Conservation (phyloP, 2,797 vertebrate species). For the Yasuhikotakia modesta region DNA sequence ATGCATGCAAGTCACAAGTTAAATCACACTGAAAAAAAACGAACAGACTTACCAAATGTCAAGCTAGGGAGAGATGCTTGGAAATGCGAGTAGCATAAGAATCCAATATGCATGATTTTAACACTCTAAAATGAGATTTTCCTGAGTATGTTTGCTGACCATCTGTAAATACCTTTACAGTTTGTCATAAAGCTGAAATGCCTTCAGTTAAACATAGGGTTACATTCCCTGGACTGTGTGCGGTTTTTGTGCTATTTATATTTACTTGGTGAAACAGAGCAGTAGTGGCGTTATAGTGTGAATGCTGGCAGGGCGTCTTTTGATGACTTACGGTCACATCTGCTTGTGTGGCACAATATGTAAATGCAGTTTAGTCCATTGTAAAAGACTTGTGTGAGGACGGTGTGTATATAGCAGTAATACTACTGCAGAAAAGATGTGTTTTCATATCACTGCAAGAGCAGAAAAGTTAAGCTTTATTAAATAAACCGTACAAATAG, state of each 20-base stretch:
- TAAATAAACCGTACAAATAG: neutral
- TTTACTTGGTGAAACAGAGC: slow-evolving; percentile 45
- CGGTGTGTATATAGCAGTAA: slow-evolving; percentile 11
- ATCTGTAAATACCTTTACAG: slow-evolving; percentile 38
- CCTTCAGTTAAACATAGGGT: slow-evolving; percentile 32
- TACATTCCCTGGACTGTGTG: slow-evolving; percentile 28
- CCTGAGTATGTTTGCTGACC: slow-evolving; percentile 22
- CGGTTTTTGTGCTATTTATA: slow-evolving; percentile 46
- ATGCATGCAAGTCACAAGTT: neutral
- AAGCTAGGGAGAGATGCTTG: neutral
- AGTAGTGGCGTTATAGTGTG: slow-evolving; percentile 48
- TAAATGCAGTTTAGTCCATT: slow-evolving; percentile 16
- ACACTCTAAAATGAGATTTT: slow-evolving; percentile 8
- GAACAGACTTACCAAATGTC: neutral
- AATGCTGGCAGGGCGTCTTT: slow-evolving; percentile 36
- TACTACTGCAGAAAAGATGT: neutral
- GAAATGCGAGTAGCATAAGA: neutral
- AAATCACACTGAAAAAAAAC: neutral
- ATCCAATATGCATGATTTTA: neutral
- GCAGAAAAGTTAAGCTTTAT: neutral
- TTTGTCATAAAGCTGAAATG: slow-evolving; percentile 33
- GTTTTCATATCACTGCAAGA: slow-evolving; percentile 5
- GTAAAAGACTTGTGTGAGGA: slow-evolving; percentile 18
- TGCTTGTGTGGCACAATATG: slow-evolving; percentile 46
- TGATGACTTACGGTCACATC: slow-evolving; percentile 52